Evolutionary conservation across 1,140 invertebrate genomes (phyloP), one percentile per base, ranked within the genome.

Genomic region (Antheraea pernyi): DNA sequence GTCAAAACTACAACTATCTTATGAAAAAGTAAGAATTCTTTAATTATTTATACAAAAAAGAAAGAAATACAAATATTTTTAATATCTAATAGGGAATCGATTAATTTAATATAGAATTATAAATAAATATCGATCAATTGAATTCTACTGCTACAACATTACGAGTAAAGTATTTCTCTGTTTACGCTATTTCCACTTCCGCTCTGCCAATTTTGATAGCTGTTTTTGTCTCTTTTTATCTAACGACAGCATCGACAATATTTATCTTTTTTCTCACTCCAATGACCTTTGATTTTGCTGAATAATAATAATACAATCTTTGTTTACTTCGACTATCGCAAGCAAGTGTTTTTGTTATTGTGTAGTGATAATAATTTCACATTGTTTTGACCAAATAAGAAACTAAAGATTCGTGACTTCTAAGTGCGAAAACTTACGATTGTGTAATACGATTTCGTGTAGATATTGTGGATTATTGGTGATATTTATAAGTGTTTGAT

Each of bases 261-360:
- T 53, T 53, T 59, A 72, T 82, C 78, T 80, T 42, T 72, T 74
- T 59, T 85, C 80, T 71, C 82, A 72, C 70, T 87, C 78, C 74
- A 81, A 75, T 92, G 90, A 92, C 90, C 90, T 92, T 92, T 92
- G 88, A 86, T 78, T 88, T 83, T 82, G 82, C 85, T 86, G 86
- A 92, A 88, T 91, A 89, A 90, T 89, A 89, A 88, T 91, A 90
- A 76, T 84, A 81, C 81, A 86, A 90, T 90, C 88, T 92, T 92
- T 92, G 90, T 92, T 92, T 92, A 92, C 90, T 92, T 88, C 86
- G 79, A 78, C 83, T 85, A 82, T 81, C 83, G 85, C 81, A 79
- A 82, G 83, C 77, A 80, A 91, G 84, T 91, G 89, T 90, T 91
- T 89, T 91, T 91, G 89, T 91, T 91, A 88, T 91, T 91, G 88